Evolutionary conservation across 2,113 vertebrate genomes (phyloP), one percentile per base, ranked within the genome.

Genomic region (Cathartes aura): DNA sequence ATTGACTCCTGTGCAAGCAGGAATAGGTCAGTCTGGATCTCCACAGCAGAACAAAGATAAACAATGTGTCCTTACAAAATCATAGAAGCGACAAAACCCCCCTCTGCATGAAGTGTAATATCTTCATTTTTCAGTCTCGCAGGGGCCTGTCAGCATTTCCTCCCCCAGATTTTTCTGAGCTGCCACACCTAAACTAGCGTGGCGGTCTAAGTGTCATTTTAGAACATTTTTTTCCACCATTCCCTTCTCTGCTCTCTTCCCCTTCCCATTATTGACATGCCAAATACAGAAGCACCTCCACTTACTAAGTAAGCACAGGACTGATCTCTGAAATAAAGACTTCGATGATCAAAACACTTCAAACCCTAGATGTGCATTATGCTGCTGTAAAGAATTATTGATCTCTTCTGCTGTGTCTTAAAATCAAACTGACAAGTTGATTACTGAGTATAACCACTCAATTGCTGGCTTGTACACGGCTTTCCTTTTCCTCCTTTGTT

Each of bases 401-500:
- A 58, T 79, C 78, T 58, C 68, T 87, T 70, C 85, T 60, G 79
- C 60, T 17, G 29, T 34, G 32, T 56, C 63, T 78, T 60, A 58
- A 88, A 85, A 63, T 76, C 82, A 80, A 82, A 24, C 60, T 48
- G 62, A 27, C 55, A 47, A 75, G 9, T 23, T 38, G 78, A 81
- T 52, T 72, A 15, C 12, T 0, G 30, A 88, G 52, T 9, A 26
- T 17, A 53, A 71, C 47, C 82, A 16, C 52, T 75, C 72, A 32
- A 6, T 42, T 18, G 9, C 68, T 73, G 82, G 21, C 45, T 89
- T 50, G 32, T 32, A 55, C 34, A 2, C 1, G 2, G 53, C 32
- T 79, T 73, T 58, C 63, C 70, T 72, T 8, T 68, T 23, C 59
- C 70, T 82, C 43, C 71, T 45, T 91, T 86, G 71, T 93, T 93